These are phyloP conservation scores for Entomobrya proxima DNA, from an alignment of 2,888 invertebrate species.

Conservation along the genomic window DNA sequence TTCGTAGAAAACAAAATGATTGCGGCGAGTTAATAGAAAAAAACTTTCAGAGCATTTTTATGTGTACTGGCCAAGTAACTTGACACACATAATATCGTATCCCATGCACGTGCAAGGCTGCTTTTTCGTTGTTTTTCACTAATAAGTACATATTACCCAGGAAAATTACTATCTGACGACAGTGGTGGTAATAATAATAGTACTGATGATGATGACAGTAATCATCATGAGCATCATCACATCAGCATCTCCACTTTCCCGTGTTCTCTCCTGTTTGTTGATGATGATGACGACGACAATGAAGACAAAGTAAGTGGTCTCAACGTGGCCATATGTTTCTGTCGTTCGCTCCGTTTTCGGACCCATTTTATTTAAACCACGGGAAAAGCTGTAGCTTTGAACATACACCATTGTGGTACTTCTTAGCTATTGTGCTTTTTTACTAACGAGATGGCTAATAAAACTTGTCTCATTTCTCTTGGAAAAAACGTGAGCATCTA, in stretches of 20 bases:
- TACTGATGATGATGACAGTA: slow-evolving; percentile 36
- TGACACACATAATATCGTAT: neutral
- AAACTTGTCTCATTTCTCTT: slow-evolving; percentile 44
- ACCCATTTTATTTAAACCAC: slow-evolving; percentile 1
- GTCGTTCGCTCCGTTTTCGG: neutral
- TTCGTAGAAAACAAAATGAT: neutral
- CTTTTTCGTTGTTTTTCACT: neutral
- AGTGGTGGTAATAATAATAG: neutral
- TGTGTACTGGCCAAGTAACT: neutral
- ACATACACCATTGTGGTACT: neutral
- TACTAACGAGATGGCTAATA: slow-evolving; percentile 35
- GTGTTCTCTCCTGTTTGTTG: neutral
- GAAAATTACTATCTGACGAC: neutral
- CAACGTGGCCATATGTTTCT: slow-evolving; percentile 37
- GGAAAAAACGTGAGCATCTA: neutral
- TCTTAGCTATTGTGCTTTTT: slow-evolving; percentile 6
- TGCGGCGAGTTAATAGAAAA: slow-evolving; percentile 3
- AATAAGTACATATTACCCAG: neutral
- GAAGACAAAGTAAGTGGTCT: slow-evolving; percentile 48
- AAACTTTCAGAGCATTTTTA: neutral
- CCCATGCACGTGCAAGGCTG: neutral
- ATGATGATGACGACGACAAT: slow-evolving; percentile 22
- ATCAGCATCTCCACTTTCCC: neutral
- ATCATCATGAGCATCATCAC: slow-evolving; percentile 24
- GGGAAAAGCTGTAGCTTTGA: neutral